phyloP scores from a whole-genome alignment of 1,140 invertebrate species.

The Caenorhabditis elegans region WBcel235 BX284604.4:7209001-7209500 shows the following conservation, averaged over 20 bases:
- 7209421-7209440: too few relatives aligned
- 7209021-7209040: too few relatives aligned
- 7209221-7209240: not conserved
- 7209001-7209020: not conserved
- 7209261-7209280: not conserved
- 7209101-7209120: not conserved
- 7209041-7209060: too few relatives aligned
- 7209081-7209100: not conserved
- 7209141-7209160: constrained; percentile 12
- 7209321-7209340: not conserved
- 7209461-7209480: too few relatives aligned
- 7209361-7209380: constrained; percentile 6
- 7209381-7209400: too few relatives aligned
- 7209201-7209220: not conserved
- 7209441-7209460: too few relatives aligned
- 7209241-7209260: not conserved
- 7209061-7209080: too few relatives aligned
- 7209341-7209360: not conserved
- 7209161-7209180: constrained; percentile 25
- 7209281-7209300: constrained; percentile 1
- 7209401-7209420: too few relatives aligned
- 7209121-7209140: not conserved
- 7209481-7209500: too few relatives aligned
- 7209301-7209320: not conserved
- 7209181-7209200: not conserved